Conservation (phyloP, 2,797 vertebrate genomes). For the Mycteria americana region DNA sequence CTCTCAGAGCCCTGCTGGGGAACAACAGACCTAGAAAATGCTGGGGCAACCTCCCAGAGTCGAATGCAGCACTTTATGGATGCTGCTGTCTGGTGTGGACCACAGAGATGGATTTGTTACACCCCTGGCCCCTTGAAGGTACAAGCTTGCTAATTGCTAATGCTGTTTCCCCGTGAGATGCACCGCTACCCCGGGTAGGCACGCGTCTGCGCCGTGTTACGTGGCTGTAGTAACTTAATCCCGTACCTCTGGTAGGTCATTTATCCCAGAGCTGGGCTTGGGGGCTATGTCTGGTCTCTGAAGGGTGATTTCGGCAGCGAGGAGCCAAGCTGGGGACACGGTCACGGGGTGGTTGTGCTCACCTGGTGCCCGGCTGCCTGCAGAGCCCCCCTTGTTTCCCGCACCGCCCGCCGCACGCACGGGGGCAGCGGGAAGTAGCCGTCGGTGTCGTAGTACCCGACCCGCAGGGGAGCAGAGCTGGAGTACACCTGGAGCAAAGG, state of each 20-base stretch:
- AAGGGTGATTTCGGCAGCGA: not conserved
- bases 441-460: slow-evolving; percentile 48
- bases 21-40: not conserved
- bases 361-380: slow-evolving; percentile 57
- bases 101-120: not conserved
- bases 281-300: not conserved
- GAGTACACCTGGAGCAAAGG: slow-evolving; percentile 25
- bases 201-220: not conserved
- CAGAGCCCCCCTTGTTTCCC: slow-evolving; percentile 24
- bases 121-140: not conserved
- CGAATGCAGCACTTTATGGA: not conserved
- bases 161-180: not conserved
- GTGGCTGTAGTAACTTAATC: not conserved
- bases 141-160: not conserved
- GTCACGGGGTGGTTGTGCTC: not conserved
- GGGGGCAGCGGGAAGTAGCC: slow-evolving; percentile 49
- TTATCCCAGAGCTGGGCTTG: not conserved
- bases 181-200: rapidly evolving
- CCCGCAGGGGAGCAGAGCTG: slow-evolving; percentile 13
- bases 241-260: not conserved
- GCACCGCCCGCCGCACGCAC: slow-evolving; percentile 28
- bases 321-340: not conserved
- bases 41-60: not conserved
- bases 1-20: not conserved
- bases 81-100: not conserved